Evolutionary conservation across 2,797 vertebrate genomes (phyloP), one percentile per base, ranked within the genome.

Genomic region (Sebastes nivosus): DNA sequence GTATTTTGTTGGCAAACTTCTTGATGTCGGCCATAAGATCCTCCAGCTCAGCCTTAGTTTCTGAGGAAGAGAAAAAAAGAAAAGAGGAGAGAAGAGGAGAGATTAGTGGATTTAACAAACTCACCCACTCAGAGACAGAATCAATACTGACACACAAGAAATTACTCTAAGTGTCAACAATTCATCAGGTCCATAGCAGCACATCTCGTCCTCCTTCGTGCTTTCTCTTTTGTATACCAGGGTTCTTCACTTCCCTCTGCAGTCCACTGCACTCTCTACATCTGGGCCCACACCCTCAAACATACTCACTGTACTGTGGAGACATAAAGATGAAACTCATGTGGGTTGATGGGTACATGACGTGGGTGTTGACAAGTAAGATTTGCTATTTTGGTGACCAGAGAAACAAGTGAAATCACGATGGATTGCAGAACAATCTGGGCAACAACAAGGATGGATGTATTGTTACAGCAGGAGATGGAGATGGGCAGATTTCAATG

Each of bases 21-120:
- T 99, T 99, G 76, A 99, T 99, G 91, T 99, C 97, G 0, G 96
- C 95, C 98, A 99, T 99, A 77, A 99, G 94, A 75, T 98, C 97
- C 73, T 99, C 97, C 87, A 99, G 94, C 69, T 99, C 98, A 8
- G 94, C 97, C 93, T 99, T 99, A 0, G 97, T 98, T 94, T 98
- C 98, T 99, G 75, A 84, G 50, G 46, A n/a, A 72, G 27, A 72
- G 27, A n/a, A 63, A 18, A 76, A 54, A 22, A 54, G 20, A n/a
- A 20, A 16, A 50, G 14, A 50, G 16, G 36, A 38, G 36, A n/a
- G 36, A n/a, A 34, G 34, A 63, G 32, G 34, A 24, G 52, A 71
- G 14, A 61, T 83, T 55, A 70, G 24, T 42, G 12, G 58, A 64
- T 25, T 65, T 58, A 27, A 57, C 38, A 9, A 52, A 80, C 61